Conservation (phyloP, 1,140 invertebrate species). For the Galleria mellonella region DNA sequence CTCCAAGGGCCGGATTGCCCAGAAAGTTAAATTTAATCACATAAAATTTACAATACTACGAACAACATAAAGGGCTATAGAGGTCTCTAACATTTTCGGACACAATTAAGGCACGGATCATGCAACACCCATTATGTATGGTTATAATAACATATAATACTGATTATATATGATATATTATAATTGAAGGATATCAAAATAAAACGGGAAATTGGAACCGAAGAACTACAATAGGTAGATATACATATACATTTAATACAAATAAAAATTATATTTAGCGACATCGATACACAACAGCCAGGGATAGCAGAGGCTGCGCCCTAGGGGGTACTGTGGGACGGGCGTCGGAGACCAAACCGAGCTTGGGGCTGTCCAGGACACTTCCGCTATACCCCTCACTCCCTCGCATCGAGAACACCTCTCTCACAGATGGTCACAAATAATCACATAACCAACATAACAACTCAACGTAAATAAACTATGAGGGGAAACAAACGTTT, state of each 20-base stretch:
- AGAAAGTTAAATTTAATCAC: constrained; percentile 39
- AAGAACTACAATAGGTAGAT: constrained; percentile 57
- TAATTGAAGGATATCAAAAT: constrained; percentile 28
- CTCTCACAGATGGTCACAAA: constrained; percentile 73
- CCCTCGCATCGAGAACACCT: constrained; percentile 73
- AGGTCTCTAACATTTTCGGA: constrained; percentile 62
- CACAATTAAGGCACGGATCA: constrained; percentile 67
- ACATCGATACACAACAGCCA: constrained; percentile 73
- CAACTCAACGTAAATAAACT: constrained; percentile 57
- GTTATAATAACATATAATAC: constrained; percentile 45
- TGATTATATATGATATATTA: constrained; percentile 24
- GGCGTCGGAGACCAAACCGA: constrained; percentile 61
- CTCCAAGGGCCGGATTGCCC: constrained; percentile 36
- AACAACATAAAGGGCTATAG: constrained; percentile 70
- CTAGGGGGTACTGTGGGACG: constrained; percentile 50
- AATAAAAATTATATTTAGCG: constrained; percentile 48
- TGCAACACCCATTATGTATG: constrained; percentile 67
- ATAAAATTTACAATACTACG: constrained; percentile 61
- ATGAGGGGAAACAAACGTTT: constrained; percentile 48
- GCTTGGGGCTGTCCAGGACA: constrained; percentile 64
- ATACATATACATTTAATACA: constrained; percentile 62
- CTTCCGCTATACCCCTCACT: constrained; percentile 72
- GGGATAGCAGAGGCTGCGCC: constrained; percentile 71
- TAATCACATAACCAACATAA: constrained; percentile 64
- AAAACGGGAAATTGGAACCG: constrained; percentile 33